Evolutionary conservation across 2,888 invertebrate genomes (phyloP).

Genomic region (Eumacrocentrus americanus): DNA sequence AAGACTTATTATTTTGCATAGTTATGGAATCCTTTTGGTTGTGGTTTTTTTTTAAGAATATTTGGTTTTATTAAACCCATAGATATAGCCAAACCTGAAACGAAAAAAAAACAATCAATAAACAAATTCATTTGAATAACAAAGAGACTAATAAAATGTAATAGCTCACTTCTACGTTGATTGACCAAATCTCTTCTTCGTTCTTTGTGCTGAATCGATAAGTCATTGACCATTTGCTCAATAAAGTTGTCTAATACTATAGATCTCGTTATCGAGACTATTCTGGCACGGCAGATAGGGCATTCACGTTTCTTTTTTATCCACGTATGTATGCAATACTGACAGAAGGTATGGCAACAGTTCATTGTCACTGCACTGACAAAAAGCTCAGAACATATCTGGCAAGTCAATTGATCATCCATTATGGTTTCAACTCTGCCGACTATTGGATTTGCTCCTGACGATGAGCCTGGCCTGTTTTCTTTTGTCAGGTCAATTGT

Average conservation of each 20-base stretch:
- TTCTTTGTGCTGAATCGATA: conserved; percentile 67
- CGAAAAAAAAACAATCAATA: not conserved
- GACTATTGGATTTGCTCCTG: conserved; percentile 40
- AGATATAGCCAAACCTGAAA: not conserved
- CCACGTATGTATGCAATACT: conserved; percentile 75
- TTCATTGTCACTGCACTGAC: conserved; percentile 72
- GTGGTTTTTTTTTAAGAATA: no score
- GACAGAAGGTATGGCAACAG: conserved; percentile 79
- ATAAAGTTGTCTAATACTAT: conserved; percentile 76
- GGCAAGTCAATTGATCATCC: conserved; percentile 76
- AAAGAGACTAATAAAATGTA: not conserved
- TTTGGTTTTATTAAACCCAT: not conserved
- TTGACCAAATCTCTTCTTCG: conserved; percentile 62
- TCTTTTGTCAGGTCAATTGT: conserved; percentile 65
- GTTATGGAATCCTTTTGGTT: not conserved
- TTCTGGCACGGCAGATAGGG: conserved; percentile 70
- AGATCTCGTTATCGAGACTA: conserved; percentile 66
- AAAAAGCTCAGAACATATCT: conserved; percentile 78
- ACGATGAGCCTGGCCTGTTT: conserved; percentile 42
- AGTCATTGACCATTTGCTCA: conserved; percentile 71
- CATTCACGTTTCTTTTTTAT: conserved; percentile 73
- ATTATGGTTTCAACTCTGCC: conserved; percentile 66
- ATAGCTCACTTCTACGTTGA: conserved; percentile 46
- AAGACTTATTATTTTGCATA: not conserved
- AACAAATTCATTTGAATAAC: not conserved